Evolutionary conservation across 2,797 vertebrate species (phyloP).

Genomic region (Acrocephalus scirpaceus): DNA sequence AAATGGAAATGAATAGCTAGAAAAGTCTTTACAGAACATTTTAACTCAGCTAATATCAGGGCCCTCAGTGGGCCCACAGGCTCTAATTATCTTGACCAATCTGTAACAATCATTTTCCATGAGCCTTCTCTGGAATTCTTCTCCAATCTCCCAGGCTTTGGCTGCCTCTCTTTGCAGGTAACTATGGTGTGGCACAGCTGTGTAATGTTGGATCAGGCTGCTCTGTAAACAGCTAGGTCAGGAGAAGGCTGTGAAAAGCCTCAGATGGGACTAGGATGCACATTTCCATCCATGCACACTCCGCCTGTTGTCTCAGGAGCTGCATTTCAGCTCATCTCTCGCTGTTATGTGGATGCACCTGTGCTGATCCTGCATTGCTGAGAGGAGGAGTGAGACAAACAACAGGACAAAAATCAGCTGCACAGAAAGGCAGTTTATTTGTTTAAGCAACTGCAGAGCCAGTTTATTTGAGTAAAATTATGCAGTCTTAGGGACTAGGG

Average conservation of each 20-base stretch:
- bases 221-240: neutral
- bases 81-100: neutral
- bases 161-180: neutral
- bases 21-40: neutral
- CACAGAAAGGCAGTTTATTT: neutral
- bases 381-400: neutral
- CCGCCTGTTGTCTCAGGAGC: neutral
- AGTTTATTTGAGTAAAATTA: neutral
- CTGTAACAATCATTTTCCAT: neutral
- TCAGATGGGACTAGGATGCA: neutral
- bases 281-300: neutral
- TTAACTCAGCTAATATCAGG: neutral
- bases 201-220: neutral
- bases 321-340: neutral
- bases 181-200: neutral
- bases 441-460: neutral
- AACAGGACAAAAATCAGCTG: neutral
- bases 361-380: accelerated
- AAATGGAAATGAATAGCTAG: neutral
- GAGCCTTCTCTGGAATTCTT: neutral
- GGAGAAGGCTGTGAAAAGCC: neutral
- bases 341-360: neutral
- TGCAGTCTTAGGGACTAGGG: neutral
- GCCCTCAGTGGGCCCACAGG: neutral
- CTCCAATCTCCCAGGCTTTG: neutral